These are phyloP conservation scores for Pseudorectes ferrugineus DNA, from an alignment of 2,113 vertebrate species.

Conservation along the genomic window DNA sequence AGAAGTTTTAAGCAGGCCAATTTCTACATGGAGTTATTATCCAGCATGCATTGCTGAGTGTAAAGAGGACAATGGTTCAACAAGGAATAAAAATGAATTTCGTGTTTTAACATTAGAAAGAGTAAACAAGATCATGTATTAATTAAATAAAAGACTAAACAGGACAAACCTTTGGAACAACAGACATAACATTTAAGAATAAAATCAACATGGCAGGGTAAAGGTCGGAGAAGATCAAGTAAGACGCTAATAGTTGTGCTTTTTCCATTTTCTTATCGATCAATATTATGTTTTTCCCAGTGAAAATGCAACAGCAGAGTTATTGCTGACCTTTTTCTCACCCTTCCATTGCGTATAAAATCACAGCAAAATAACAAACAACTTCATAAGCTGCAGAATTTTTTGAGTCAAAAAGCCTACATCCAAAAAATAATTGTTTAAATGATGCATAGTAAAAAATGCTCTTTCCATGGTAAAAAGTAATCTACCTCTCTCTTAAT, in stretches of 20 bases:
- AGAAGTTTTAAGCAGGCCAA: background rate
- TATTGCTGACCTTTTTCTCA: conserved; percentile 80
- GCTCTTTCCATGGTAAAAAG: background rate
- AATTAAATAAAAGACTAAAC: conserved; percentile 75
- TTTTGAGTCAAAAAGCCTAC: conserved; percentile 47
- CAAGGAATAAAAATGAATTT: conserved; percentile 58
- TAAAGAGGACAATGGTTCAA: conserved; percentile 63
- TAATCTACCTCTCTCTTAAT: background rate
- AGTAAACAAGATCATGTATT: conserved; percentile 65
- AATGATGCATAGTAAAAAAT: conserved; percentile 2
- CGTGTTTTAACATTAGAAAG: conserved; percentile 68
- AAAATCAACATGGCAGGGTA: conserved; percentile 71
- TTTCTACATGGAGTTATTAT: background rate
- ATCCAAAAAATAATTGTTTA: conserved; percentile 48
- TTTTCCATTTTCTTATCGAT: conserved; percentile 82
- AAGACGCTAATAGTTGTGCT: conserved; percentile 72
- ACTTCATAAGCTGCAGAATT: conserved; percentile 74
- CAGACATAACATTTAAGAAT: conserved; percentile 76
- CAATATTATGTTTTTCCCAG: conserved; percentile 76
- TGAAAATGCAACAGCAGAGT: conserved; percentile 75
- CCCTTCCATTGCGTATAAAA: conserved; percentile 73
- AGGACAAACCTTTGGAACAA: conserved; percentile 75
- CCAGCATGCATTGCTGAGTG: background rate
- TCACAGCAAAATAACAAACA: conserved; percentile 76
- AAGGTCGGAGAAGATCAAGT: conserved; percentile 79